Percentiles rank a stretch among this genome's conserved stretches.
Conservation (phyloP, 1,140 invertebrate genomes). For the Lanistes nyassanus region DNA sequence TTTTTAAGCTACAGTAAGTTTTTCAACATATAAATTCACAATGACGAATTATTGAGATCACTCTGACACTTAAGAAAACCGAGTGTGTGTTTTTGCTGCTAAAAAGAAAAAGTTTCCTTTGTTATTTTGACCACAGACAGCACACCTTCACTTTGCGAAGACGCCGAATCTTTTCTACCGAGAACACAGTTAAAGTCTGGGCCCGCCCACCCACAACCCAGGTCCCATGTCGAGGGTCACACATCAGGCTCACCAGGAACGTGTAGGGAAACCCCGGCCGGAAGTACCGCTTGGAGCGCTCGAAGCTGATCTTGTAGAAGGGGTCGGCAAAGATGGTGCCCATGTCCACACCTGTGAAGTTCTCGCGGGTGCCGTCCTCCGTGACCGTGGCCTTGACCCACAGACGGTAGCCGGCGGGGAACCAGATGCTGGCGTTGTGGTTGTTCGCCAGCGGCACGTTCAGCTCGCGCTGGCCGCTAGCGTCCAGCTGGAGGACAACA, state of each 20-base stretch:
- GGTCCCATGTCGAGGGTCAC: too few species aligned
- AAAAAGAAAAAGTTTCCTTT: too few species aligned
- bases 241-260: constrained; percentile 47
- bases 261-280: constrained; percentile 56
- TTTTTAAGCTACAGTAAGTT: too few species aligned
- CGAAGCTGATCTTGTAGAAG: constrained; percentile 52
- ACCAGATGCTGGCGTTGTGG: constrained; percentile 31
- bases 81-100: too few species aligned
- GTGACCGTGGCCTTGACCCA: constrained; percentile 57
- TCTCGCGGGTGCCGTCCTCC: constrained; percentile 53
- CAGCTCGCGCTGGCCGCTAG: neutral
- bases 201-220: too few species aligned
- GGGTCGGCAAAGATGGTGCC: constrained; percentile 42
- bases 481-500: neutral
- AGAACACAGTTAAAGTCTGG: too few species aligned
- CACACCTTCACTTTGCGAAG: too few species aligned
- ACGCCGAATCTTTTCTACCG: too few species aligned
- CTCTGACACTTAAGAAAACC: too few species aligned
- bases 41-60: too few species aligned
- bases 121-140: too few species aligned
- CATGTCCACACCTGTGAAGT: constrained; percentile 38
- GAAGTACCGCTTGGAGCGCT: constrained; percentile 48
- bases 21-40: too few species aligned
- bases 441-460: neutral
- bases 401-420: constrained; percentile 45